Evolutionary conservation across 1,140 invertebrate species (phyloP), one percentile per base, ranked within the genome.

Genomic region (Temnothorax nylanderi): DNA sequence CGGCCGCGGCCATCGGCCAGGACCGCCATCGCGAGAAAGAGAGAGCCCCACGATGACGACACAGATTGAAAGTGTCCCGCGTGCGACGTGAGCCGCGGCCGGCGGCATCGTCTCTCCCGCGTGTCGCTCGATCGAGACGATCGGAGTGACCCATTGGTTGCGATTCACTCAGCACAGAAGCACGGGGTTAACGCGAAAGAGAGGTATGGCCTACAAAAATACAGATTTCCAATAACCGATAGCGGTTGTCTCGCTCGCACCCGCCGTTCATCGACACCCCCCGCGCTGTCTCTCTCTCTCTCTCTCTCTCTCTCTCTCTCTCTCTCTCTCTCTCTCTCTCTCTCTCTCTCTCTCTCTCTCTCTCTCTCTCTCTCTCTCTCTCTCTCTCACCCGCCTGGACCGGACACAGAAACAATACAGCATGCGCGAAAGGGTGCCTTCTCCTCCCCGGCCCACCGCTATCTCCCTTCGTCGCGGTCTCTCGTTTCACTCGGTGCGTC

Each of bases 221-320:
- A 94, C 91, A 94, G 93, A 94, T 94, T 94, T 94, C 94, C 94
- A 94, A 94, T 94, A 94, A 94, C 93, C 93, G 93, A 94, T 94
- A 94, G 87, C 64, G 47, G 41, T 60, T 77, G 76, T 80, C 85
- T 87, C 88, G 77, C 82, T 49, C 67, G 16, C 64, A 11, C 56
- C 56, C 18, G 49, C n/a, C 54, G 64, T 82, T 78, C 80, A 60
- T 60, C 60, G 51, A 58, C 81, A 54, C 62, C 71, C 71, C 26
- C 62, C 32, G 11, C 74, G 56, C 10, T 32, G 5, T 76, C 49
- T n/a, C 8, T 54, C 60, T 37, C 86, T 44, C 26, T 26, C 26
- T 26, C 26, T 26, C 26, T 26, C 26, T 26, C 26, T 26, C 26
- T 26, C 26, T 26, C 1, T 26, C 26, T 26, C 26, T 26, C 26